Base-by-base conservation (phyloP, 2,888 invertebrate genomes). In the Calliscelio sp. region DNA sequence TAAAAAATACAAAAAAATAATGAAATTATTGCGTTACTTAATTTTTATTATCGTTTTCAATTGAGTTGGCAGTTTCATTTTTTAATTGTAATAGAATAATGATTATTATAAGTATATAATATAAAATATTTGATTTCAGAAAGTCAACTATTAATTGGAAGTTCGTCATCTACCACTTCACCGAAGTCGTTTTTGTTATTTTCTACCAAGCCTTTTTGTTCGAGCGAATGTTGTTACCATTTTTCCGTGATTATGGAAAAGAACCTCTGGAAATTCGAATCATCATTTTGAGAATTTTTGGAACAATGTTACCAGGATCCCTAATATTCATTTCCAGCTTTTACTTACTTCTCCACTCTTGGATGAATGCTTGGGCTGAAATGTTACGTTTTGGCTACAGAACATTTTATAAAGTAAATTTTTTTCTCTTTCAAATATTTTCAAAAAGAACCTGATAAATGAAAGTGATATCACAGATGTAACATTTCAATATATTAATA, bases 281-380 rank as follows among this genome's bases (percentile, higher is more conserved):
- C 20, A 90, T 96, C 3, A 93, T 95, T 1, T 93, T 95, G 0
- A 95, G 95, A 1, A 94, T 97, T 86, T 96, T 97, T 89, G 95
- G 95, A 32, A 96, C 96, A 91, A 95, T 97, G 89, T 93, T 97
- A 78, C 97, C 97, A 0, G 96, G 96, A 0, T 94, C 96, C 0
- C 93, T 97, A 57, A 94, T 96, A 0, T 95, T 96, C 84, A 91
- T 97, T 0, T 95, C 96, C 89, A 96, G 96, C 3, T 98, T 98
- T 93, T 99, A 98, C 93, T 95, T 97, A 84, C 94, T 99, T 2
- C 94, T 99, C 4, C 99, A 99, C 90, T 95, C 97, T 1, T 98
- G 98, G 97, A 94, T 97, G 90, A 99, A 99, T 93, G 97, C 97
- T 20, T 97, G 96, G 90, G 97, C 98, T 0, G 99, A 99, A 93